Percentiles rank a stretch among this genome's conserved stretches.
Conservation (phyloP, 2,797 vertebrate genomes). For the Rhinogobio ventralis region DNA sequence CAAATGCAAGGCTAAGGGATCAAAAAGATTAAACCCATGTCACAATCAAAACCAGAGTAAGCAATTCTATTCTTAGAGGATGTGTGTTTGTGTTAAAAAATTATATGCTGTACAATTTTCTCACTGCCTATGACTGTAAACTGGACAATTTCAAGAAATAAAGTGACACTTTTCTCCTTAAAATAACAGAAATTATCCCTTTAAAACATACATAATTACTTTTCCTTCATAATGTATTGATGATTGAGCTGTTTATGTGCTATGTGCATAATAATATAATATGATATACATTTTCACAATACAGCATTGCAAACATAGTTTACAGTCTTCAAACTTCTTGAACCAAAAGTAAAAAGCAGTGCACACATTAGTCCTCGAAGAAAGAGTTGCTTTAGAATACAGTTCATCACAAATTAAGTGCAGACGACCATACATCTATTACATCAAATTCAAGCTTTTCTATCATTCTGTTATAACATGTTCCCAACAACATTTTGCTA, state of each 20-base stretch:
- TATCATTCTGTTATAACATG: not conserved
- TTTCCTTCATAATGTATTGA: not conserved
- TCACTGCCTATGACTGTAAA: not conserved
- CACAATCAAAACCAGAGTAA: constrained; percentile 17
- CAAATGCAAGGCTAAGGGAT: constrained; percentile 33
- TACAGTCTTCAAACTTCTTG: not conserved
- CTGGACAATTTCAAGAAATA: not conserved
- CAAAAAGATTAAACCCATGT: constrained; percentile 20
- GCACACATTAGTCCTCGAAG: constrained; percentile 22
- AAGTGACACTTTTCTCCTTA: not conserved
- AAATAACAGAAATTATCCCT: not conserved
- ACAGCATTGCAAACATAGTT: not conserved
- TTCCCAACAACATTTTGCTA: not conserved
- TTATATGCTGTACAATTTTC: not conserved
- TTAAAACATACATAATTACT: not conserved
- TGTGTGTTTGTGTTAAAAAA: not conserved
- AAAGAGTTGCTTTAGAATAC: constrained; percentile 39
- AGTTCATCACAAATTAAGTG: constrained; percentile 7
- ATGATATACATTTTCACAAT: not conserved
- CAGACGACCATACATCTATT: constrained; percentile 8
- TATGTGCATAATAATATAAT: not conserved
- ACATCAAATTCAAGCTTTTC: not conserved
- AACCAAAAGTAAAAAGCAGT: not conserved
- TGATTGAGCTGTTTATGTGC: not conserved
- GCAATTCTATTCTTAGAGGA: constrained; percentile 39